Base-by-base conservation (phyloP, 30 jellyfish, hydroid and myxozoan genomes). In the Sanderia malayensis region DNA sequence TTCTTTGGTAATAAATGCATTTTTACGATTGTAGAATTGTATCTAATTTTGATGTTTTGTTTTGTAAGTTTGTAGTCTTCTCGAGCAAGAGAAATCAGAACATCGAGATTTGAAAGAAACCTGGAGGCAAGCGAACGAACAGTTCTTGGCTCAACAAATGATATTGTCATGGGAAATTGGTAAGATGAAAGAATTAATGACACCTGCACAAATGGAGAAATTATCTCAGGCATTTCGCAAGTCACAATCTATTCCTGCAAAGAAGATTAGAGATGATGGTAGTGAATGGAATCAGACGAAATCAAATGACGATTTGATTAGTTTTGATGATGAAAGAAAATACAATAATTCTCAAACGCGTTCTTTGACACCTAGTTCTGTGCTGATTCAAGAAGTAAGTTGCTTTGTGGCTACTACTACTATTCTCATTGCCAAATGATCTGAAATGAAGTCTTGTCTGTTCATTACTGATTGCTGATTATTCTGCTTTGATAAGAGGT, bases 81-180 rank as follows among this genome's bases (percentile, higher is more conserved):
- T 89, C 21, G 97, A 89, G 58, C 97, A 89, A 74, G 97, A 89
- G 71, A 82, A 82, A 59, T 34, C 78, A 61, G 86, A 65, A 15
- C 97, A 89, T 70, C 33, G 81, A 31, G 97, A 89, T 19, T 41
- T 89, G 70, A 89, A 89, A 60, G 87, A 89, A 58, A 89, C 97
- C 3, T 89, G 97, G 97, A 75, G 70, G 46, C 61, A 82, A 53
- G 97, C 97, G 11, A 89, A 89, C 59, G 97, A 89, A 31, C 88
- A 81, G 61, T 89, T 89, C 65, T 31, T 89, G 26, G 95, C 76
- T 33, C 95, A 82, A 63, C 97, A 89, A 60, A 89, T 76, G 29
- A 44, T 61, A 47, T 76, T 89, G 29, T 53, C 61, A 31, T 61
- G 76, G 82, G 97, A 89, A 77, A 58, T 76, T 21, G 95, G 82